Evolutionary conservation across 1,140 invertebrate genomes (phyloP).

Genomic region (Forficula auricularia): DNA sequence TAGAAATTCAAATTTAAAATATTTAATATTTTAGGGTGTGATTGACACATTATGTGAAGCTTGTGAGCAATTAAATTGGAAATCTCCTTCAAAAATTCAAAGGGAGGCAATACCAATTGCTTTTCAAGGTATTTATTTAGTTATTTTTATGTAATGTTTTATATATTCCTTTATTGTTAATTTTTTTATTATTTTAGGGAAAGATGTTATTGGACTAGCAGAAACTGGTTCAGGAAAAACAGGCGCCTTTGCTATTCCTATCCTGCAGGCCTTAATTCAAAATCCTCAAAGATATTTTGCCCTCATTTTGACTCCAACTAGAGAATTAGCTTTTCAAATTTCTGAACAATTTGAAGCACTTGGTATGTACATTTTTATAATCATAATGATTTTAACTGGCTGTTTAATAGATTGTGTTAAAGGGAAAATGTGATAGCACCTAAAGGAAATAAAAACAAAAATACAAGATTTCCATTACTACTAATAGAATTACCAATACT

Average conservation of each 20-base stretch:
- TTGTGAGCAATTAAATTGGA: constrained; percentile 86
- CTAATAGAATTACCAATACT: too few relatives aligned
- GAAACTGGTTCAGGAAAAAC: constrained; percentile 98
- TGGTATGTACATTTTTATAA: constrained; percentile 34
- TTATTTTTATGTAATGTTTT: constrained; percentile 3
- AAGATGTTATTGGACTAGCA: constrained; percentile 89
- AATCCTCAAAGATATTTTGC: constrained; percentile 88
- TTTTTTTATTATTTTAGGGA: constrained; percentile 30
- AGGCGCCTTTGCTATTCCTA: constrained; percentile 89
- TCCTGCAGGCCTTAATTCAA: constrained; percentile 75
- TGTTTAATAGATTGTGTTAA: too few relatives aligned
- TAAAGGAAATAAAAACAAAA: too few relatives aligned
- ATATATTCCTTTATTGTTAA: neutral
- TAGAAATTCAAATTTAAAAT: neutral
- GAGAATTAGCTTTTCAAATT: constrained; percentile 94
- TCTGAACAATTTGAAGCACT: constrained; percentile 90
- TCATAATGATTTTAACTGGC: constrained; percentile 9
- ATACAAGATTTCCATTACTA: too few relatives aligned
- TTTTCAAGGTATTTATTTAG: constrained; percentile 66
- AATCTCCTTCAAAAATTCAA: constrained; percentile 84
- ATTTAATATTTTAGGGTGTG: constrained; percentile 48
- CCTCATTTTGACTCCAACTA: constrained; percentile 83
- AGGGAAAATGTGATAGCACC: too few relatives aligned
- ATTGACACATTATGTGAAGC: constrained; percentile 80
- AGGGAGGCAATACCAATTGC: constrained; percentile 80